Conservation (phyloP, 1,140 invertebrate genomes). For the Drosophila suzukii region DNA sequence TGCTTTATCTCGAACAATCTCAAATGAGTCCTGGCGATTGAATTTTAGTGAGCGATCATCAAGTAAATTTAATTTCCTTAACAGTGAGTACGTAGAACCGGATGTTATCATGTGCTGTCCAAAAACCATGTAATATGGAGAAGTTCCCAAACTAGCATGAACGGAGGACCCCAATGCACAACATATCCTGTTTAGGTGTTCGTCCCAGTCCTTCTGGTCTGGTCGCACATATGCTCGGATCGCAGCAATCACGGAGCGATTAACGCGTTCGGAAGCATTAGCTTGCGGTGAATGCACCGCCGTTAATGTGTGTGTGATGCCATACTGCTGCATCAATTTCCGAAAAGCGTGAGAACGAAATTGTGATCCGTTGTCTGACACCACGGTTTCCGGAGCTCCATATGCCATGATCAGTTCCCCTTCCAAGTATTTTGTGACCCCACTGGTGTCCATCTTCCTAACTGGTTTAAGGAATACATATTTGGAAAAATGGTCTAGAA, state of each 20-base stretch:
- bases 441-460: not conserved
- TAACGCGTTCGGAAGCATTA: constrained; percentile 3
- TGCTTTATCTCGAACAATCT: too few relatives aligned
- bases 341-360: not conserved
- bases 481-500: too few relatives aligned
- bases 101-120: too few relatives aligned
- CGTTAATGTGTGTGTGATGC: not conserved
- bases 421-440: not conserved
- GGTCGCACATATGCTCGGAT: not conserved
- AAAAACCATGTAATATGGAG: too few relatives aligned
- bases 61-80: too few relatives aligned
- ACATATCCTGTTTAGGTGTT: not conserved
- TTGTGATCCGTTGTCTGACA: not conserved
- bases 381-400: not conserved
- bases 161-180: too few relatives aligned
- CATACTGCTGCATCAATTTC: not conserved
- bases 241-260: not conserved
- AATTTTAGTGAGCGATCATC: too few relatives aligned
- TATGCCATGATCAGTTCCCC: not conserved
- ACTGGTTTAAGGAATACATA: not conserved
- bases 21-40: too few relatives aligned
- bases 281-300: not conserved
- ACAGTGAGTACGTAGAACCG: too few relatives aligned
- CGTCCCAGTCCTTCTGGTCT: not conserved
- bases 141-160: too few relatives aligned